Percentiles rank a stretch among this genome's conserved stretches.
Evolutionary conservation across 2,888 invertebrate genomes (phyloP).

Genomic region (Caenorhabditis uteleia): DNA sequence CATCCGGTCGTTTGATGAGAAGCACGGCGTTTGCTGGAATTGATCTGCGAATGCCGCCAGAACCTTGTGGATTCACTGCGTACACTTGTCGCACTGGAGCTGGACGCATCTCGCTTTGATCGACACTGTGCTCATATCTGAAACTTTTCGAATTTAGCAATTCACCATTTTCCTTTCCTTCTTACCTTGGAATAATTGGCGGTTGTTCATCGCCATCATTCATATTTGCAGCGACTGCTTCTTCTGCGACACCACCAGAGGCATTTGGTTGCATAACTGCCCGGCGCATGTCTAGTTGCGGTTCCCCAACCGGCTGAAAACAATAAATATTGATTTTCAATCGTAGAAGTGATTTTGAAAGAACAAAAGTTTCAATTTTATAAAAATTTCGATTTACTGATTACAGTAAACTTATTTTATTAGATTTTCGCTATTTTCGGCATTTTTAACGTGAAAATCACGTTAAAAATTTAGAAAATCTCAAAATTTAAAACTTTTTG

Average conservation of each 20-base stretch:
- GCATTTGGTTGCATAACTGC: background rate
- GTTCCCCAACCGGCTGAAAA: slow-evolving; percentile 43
- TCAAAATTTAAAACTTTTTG: background rate
- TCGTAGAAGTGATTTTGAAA: background rate
- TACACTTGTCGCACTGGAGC: background rate
- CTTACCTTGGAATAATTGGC: slow-evolving; percentile 38
- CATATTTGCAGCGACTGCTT: slow-evolving; percentile 22
- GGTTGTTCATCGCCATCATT: slow-evolving; percentile 29
- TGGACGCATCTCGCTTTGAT: background rate
- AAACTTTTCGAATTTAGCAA: background rate
- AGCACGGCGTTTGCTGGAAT: background rate
- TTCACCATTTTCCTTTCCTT: too few species aligned
- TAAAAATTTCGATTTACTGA: too few species aligned
- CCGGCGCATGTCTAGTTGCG: slow-evolving; percentile 17
- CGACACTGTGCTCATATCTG: slow-evolving; percentile 13
- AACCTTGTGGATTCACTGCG: background rate
- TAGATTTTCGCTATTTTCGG: background rate
- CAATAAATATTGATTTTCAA: background rate
- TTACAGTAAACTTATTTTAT: too few species aligned
- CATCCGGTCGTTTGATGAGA: slow-evolving; percentile 1
- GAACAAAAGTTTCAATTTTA: background rate
- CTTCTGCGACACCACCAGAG: slow-evolving; percentile 19
- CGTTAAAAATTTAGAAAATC: background rate
- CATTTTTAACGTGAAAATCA: background rate
- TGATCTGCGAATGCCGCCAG: background rate